Evolutionary conservation across 2,113 vertebrate species (phyloP).

Genomic region (Platycercus adscitus): DNA sequence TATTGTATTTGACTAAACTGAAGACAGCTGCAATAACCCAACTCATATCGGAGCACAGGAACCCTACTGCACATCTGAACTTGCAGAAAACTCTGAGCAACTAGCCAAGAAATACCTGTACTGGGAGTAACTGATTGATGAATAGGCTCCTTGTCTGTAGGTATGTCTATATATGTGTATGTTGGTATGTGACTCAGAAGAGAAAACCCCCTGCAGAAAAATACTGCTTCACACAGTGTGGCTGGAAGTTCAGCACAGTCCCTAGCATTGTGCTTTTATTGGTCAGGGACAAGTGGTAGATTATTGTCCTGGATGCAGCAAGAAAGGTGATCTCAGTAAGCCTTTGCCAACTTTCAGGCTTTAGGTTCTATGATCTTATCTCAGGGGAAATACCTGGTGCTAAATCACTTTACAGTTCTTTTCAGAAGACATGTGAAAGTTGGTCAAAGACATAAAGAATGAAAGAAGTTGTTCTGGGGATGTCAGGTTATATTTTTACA

Average conservation of each 20-base stretch:
- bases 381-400: not conserved
- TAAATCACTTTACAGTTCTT: not conserved
- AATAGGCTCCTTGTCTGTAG: not conserved
- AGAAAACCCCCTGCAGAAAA: not conserved
- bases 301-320: not conserved
- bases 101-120: not conserved
- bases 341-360: not conserved
- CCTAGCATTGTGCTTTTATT: not conserved
- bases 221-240: not conserved
- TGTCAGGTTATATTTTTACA: not conserved
- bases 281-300: not conserved
- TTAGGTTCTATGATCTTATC: not conserved
- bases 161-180: not conserved
- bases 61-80: not conserved
- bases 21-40: not conserved
- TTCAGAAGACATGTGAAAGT: not conserved
- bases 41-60: not conserved
- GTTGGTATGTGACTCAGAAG: not conserved
- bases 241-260: not conserved
- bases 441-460: not conserved
- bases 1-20: not conserved
- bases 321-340: not conserved
- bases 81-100: not conserved
- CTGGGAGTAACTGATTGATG: not conserved
- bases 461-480: not conserved